Base-by-base conservation (phyloP, 2,113 vertebrate species). In the Ptilonorhynchus violaceus region DNA sequence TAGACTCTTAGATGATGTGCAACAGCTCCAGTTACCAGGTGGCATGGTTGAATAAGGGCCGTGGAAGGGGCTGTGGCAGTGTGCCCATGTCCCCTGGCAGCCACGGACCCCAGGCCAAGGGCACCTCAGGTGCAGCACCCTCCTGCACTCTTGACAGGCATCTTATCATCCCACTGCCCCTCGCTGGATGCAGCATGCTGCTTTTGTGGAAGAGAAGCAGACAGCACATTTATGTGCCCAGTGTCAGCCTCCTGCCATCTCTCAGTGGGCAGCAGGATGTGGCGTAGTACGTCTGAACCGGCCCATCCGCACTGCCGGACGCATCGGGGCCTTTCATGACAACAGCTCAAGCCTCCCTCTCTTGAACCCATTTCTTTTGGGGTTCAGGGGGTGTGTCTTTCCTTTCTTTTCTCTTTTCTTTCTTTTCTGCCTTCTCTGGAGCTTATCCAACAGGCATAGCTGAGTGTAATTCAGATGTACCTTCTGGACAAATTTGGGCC, bases 51-150 rank as follows among this genome's bases (percentile, higher is more conserved):
- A 56, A 17, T n/a, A 10, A 0, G 9, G 15, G 20, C 55, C 31
- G 14, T 73, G 16, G 27, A 30, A 46, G 1, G 0, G 41, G 19
- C 49, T 37, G 3, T 39, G 59, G 31, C 28, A 0, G 18, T 35
- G 62, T 2, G 1, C 19, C 59, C 0, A 0, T 58, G 33, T 56
- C 8, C 27, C 23, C 11, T 2, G 2, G n/a, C 24, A 55, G 27
- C n/a, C 44, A 0, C 13, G 2, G n/a, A 50, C n/a, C 30, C 33
- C 19, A 22, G 20, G 33, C 23, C 68, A 52, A 22, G 13, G 4
- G 25, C 39, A 27, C 15, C 10, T 41, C 58, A 22, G 47, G 23
- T 63, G 22, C 64, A 66, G 23, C 23, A 19, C 3, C 2, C 10
- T 47, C 16, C 64, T 33, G 41, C 1, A 0, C 30, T 60, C 58